These are phyloP conservation scores for Lithosia quadra DNA, from an alignment of 2,888 invertebrate genomes.

Conservation along the genomic window DNA sequence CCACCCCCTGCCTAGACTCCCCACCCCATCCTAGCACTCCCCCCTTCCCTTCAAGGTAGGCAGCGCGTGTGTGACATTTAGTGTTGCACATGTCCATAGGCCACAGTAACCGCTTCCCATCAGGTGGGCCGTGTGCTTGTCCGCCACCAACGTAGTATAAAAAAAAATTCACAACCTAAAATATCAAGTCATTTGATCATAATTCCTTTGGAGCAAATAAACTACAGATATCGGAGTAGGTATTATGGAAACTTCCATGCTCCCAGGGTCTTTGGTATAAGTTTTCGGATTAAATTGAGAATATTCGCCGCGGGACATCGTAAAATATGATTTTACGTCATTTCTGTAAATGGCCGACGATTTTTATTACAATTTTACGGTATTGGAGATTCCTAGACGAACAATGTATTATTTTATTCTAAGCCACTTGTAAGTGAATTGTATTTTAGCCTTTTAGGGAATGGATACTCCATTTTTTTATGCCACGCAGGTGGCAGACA, in stretches of 20 bases:
- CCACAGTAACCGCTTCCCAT: no score
- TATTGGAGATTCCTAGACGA: slow-evolving; percentile 41
- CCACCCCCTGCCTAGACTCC: no score
- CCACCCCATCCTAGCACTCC: no score
- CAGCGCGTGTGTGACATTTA: no score
- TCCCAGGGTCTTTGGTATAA: slow-evolving; percentile 28
- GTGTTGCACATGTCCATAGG: no score
- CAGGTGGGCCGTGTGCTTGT: no score
- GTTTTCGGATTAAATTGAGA: slow-evolving; percentile 50
- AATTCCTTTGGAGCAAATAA: slow-evolving; percentile 2
- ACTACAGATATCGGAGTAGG: slow-evolving; percentile 1
- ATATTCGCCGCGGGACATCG: slow-evolving; percentile 58
- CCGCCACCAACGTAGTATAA: no score
- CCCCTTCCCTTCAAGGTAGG: no score
- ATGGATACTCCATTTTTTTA: neutral
- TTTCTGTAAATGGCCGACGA: slow-evolving; percentile 47
- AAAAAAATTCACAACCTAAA: no score
- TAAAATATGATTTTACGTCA: slow-evolving; percentile 66
- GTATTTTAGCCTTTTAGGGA: neutral
- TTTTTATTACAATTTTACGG: slow-evolving; percentile 55
- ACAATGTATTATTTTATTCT: neutral
- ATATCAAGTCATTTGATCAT: neutral
- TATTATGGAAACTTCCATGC: slow-evolving; percentile 14
- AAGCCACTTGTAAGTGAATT: neutral
- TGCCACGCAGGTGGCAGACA: no score